phyloP scores from a whole-genome alignment of 2,797 vertebrate species.

The Girardinus metallicus region DNA sequence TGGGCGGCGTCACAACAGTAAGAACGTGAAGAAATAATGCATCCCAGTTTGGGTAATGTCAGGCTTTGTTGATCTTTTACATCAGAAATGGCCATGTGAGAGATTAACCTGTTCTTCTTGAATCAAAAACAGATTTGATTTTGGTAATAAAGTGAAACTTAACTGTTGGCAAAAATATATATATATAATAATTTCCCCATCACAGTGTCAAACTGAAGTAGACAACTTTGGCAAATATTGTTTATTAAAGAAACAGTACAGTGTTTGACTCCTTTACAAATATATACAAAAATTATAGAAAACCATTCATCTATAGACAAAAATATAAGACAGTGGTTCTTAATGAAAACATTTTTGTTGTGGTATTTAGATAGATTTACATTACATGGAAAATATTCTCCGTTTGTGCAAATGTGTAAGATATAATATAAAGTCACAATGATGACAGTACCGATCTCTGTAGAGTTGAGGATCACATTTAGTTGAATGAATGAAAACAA shows the following conservation, averaged over 20 bases:
- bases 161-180: neutral
- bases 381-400: constrained; percentile 52
- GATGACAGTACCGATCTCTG: constrained; percentile 65
- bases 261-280: constrained; percentile 57
- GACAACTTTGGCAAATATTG: constrained; percentile 24
- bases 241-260: constrained; percentile 69
- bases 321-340: constrained; percentile 38
- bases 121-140: constrained; percentile 20
- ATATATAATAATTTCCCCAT: neutral
- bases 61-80: constrained; percentile 18
- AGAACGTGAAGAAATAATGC: constrained; percentile 33
- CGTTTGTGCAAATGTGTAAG: constrained; percentile 63
- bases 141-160: neutral
- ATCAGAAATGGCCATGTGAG: constrained; percentile 40
- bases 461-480: constrained; percentile 29
- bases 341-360: constrained; percentile 29
- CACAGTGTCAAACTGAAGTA: neutral
- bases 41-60: constrained; percentile 26
- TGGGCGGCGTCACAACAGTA: constrained; percentile 23
- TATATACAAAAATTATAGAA: constrained; percentile 61
- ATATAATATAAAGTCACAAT: constrained; percentile 57
- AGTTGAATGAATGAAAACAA: constrained; percentile 25
- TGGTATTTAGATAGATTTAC: constrained; percentile 64
- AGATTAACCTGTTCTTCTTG: constrained; percentile 21
- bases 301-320: constrained; percentile 30